These are phyloP conservation scores for Hyperoodon ampullatus DNA, from an alignment of 2,113 vertebrate species.

Conservation along the genomic window DNA sequence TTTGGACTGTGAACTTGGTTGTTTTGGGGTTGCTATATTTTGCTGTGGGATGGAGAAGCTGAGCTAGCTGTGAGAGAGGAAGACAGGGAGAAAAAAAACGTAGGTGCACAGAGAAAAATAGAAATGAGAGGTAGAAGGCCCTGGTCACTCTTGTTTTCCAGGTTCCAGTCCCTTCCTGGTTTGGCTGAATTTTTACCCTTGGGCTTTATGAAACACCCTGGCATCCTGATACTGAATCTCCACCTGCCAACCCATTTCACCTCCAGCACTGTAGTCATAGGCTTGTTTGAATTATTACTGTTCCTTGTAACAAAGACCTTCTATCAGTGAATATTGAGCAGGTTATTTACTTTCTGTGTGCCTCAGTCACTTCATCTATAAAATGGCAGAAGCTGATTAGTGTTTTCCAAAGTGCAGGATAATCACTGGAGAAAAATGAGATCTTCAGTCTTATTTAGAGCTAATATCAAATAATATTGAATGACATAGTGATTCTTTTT, in stretches of 20 bases:
- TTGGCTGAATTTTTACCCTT: no score
- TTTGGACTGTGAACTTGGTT: background rate
- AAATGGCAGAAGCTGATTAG: background rate
- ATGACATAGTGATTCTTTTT: background rate
- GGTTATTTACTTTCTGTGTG: background rate
- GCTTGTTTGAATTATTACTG: background rate
- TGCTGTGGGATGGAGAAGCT: background rate
- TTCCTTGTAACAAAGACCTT: background rate
- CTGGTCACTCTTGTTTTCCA: background rate
- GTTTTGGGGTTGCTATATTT: background rate
- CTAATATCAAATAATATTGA: background rate
- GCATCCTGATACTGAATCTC: background rate
- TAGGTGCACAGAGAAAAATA: background rate
- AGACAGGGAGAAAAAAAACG: background rate
- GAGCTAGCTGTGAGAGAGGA: background rate
- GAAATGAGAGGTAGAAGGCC: background rate
- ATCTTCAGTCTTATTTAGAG: background rate
- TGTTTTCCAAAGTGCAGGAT: background rate
- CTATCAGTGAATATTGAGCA: background rate
- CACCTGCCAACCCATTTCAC: no score
- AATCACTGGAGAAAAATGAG: background rate
- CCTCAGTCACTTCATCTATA: background rate
- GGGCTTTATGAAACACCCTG: background rate
- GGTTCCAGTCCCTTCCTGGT: background rate
- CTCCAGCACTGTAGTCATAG: background rate